Base-by-base conservation (phyloP, 2,113 vertebrate species). In the Notothenia coriiceps region DNA sequence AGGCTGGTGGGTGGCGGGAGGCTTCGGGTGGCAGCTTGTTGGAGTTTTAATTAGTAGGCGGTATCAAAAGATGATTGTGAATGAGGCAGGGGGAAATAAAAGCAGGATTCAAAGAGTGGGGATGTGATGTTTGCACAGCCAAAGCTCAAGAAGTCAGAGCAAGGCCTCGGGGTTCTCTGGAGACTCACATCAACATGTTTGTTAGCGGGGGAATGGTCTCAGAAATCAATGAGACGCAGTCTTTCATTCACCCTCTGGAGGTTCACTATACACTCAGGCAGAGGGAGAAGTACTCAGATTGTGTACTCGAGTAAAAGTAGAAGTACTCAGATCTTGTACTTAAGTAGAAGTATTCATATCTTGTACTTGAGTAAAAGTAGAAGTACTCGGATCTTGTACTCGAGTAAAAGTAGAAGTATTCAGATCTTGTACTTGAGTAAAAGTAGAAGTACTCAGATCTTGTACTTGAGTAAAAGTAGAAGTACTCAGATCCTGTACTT, bases 1-100 rank as follows among this genome's bases (percentile, higher is more conserved):
- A 79, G 82, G 76, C 69, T 66, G 78, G 71, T 79, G 77, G 74
- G 95, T 95, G 94, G 91, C 90, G 68, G 80, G 62, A 35, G 62
- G 82, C 80, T 88, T 84, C 74, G 90, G 93, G 95, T 95, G 84
- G 89, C 95, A 96, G 96, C 96, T 97, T 97, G 96, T 94, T 95
- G 94, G 96, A 95, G 96, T 96, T 98, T 98, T 98, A 98, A 98
- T 98, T 97, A 98, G 96, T 90, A 94, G 94, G 94, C 94, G 95
- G 97, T 95, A 96, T 96, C 95, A 96, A 93, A 93, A 93, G 96
- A 98, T 97, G 96, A 96, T 96, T 95, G 95, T 90, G 86, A 86
- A 91, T 67, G 76, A 92, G 71, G 86, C 74, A 79, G 61, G 60
- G 69, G 86, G 90, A 35, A 80, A 90, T 74, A 89, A 91, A 90